A percentile compares a stretch with the other conserved stretches of the same genome.
Conservation (phyloP, 2,113 vertebrate genomes). For the Ibidorhyncha struthersii region DNA sequence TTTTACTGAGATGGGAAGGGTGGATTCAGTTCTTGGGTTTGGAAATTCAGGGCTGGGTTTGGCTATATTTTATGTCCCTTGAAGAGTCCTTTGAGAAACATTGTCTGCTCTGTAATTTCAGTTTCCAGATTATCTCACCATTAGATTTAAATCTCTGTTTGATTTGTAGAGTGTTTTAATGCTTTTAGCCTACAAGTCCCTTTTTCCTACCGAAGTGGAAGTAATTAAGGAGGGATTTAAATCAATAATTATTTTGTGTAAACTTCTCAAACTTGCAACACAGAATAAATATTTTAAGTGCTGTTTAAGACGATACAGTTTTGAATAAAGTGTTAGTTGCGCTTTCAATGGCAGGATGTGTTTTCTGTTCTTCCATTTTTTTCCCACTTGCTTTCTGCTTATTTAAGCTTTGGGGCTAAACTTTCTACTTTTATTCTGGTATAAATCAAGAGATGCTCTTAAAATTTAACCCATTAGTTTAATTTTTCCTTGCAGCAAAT, state of each 20-base stretch:
- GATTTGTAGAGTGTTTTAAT: background rate
- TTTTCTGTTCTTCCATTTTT: background rate
- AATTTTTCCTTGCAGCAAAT: background rate
- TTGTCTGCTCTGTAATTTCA: background rate
- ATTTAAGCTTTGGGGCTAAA: background rate
- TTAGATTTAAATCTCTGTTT: background rate
- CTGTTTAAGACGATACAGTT: background rate
- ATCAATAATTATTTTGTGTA: background rate
- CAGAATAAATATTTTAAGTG: background rate
- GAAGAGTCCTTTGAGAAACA: background rate
- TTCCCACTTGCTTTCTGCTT: background rate
- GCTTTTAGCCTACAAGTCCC: background rate
- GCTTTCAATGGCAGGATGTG: background rate
- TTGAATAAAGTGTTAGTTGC: background rate
- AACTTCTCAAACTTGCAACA: background rate
- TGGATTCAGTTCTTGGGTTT: background rate
- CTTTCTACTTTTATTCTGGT: background rate
- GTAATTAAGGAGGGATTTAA: background rate
- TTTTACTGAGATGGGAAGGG: background rate
- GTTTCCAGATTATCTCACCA: background rate
- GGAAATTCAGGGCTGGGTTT: background rate
- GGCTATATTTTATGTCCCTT: background rate
- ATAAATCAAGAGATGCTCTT: background rate
- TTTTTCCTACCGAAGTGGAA: background rate
- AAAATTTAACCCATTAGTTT: background rate